Percentiles rank a stretch among this genome's conserved stretches.
Conservation (phyloP, 2,113 vertebrate genomes). For the Galeopterus variegatus region DNA sequence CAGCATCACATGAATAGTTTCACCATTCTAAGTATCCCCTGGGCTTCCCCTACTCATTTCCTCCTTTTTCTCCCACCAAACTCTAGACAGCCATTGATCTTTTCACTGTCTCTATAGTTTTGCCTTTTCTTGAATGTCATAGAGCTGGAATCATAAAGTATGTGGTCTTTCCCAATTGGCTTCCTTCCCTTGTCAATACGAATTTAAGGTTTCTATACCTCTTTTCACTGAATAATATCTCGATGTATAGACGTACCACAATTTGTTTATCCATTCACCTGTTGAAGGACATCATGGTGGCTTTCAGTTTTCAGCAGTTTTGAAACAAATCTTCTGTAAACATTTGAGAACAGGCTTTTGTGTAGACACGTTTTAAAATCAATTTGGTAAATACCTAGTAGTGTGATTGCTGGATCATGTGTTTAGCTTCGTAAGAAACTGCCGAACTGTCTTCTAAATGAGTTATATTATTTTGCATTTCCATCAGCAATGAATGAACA, state of each 20-base stretch:
- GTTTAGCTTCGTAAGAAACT: neutral
- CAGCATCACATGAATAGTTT: neutral
- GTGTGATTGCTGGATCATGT: neutral
- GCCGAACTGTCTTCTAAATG: neutral
- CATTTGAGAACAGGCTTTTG: neutral
- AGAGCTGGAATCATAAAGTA: neutral
- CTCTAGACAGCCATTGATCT: neutral
- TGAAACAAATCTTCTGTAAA: neutral
- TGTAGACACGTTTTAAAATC: neutral
- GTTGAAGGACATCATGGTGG: neutral
- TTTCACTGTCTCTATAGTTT: neutral
- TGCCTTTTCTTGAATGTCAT: neutral
- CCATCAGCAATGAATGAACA: neutral
- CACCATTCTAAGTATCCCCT: neutral
- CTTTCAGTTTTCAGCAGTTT: neutral
- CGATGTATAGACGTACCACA: neutral
- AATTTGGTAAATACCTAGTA: neutral
- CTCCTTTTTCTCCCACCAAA: neutral
- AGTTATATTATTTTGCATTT: neutral
- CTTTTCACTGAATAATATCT: neutral
- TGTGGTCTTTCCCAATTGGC: neutral
- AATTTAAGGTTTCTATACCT: neutral
- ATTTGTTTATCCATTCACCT: neutral
- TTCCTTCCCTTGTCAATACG: neutral
- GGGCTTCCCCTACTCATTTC: neutral